Evolutionary conservation across 1,140 invertebrate species (phyloP).

Genomic region (Bombus confusus): DNA sequence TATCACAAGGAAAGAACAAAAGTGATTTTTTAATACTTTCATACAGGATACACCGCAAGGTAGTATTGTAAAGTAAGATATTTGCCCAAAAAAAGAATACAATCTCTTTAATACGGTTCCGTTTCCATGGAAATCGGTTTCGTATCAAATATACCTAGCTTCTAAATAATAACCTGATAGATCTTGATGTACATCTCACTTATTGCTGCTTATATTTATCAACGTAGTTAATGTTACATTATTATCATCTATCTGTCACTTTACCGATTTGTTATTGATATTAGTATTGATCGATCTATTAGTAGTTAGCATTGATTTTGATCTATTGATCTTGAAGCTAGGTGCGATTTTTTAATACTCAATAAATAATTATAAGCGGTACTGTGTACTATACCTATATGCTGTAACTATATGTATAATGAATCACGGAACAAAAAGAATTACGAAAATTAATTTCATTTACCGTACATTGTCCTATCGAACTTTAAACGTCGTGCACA

Average conservation of each 20-base stretch:
- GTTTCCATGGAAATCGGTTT: neutral
- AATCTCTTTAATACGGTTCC: neutral
- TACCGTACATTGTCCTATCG: neutral
- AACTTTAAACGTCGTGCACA: neutral
- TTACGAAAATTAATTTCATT: neutral
- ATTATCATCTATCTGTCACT: neutral
- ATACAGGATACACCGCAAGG: neutral
- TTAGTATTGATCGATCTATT: neutral
- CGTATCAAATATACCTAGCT: neutral
- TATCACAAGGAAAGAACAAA: neutral
- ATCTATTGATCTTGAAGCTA: neutral
- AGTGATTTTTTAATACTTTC: neutral
- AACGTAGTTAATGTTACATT: neutral
- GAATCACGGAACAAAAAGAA: neutral
- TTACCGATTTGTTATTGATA: neutral
- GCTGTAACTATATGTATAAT: neutral
- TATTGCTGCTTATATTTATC: neutral
- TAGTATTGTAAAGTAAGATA: neutral
- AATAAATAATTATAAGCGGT: neutral
- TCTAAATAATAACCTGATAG: neutral
- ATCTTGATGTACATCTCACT: neutral
- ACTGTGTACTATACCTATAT: neutral
- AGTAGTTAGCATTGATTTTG: neutral
- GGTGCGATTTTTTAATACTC: neutral
- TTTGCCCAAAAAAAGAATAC: neutral